These are phyloP conservation scores for Anthonomus grandis DNA, from an alignment of 1,140 invertebrate genomes.

Conservation along the genomic window DNA sequence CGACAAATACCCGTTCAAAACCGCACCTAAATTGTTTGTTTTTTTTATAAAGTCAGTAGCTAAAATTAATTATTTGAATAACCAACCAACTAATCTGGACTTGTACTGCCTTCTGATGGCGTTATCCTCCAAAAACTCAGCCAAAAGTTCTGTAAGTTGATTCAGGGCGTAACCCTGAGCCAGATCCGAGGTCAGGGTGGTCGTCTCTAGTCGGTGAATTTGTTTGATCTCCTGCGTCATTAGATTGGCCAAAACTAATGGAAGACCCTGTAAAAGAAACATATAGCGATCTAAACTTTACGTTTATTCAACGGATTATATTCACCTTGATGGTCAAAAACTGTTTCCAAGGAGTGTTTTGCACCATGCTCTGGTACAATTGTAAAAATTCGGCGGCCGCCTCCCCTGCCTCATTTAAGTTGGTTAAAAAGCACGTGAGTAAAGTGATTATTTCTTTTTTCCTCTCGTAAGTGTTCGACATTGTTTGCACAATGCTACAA, in stretches of 20 bases:
- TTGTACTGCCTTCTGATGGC: constrained; percentile 87
- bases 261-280: constrained; percentile 63
- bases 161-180: constrained; percentile 89
- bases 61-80: too few relatives aligned
- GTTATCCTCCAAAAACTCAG: constrained; percentile 78
- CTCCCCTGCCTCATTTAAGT: constrained; percentile 81
- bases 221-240: constrained; percentile 85
- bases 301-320: background rate
- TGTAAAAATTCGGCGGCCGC: constrained; percentile 87
- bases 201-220: constrained; percentile 81
- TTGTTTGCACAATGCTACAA: constrained; percentile 81
- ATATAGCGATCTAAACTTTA: too few relatives aligned
- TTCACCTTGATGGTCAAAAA: constrained; percentile 74
- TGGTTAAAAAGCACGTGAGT: constrained; percentile 83
- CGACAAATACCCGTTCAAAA: constrained; percentile 91
- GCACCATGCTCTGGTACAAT: constrained; percentile 81
- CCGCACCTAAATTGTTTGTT: constrained; percentile 57
- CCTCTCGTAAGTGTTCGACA: constrained; percentile 69
- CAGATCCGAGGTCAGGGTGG: constrained; percentile 88
- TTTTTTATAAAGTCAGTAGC: too few relatives aligned
- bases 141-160: constrained; percentile 81
- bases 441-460: constrained; percentile 80
- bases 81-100: constrained; percentile 71
- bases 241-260: constrained; percentile 79
- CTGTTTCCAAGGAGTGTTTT: constrained; percentile 86